These are phyloP conservation scores for Drosophila orosa DNA, from an alignment of 1,140 invertebrate genomes.

Conservation along the genomic window DNA sequence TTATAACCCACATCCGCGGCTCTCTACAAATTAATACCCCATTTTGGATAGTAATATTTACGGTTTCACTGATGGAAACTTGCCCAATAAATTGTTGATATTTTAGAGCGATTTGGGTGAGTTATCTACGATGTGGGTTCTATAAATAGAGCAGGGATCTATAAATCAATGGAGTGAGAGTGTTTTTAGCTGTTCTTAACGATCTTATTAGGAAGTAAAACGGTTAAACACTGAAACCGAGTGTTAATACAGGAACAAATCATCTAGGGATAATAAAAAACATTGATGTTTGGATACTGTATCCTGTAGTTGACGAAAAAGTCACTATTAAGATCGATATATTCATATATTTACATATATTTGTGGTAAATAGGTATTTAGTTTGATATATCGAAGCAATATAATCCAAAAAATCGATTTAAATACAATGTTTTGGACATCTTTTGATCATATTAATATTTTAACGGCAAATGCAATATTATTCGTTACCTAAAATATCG, in stretches of 20 bases:
- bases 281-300: not conserved
- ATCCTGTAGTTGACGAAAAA: not conserved
- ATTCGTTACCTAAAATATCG: too few species aligned
- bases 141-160: not conserved
- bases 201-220: not conserved
- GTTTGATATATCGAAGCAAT: not conserved
- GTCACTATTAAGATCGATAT: not conserved
- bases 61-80: constrained; percentile 15
- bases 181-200: not conserved
- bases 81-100: constrained; percentile 10
- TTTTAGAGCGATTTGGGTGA: constrained; percentile 3
- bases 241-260: not conserved
- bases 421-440: not conserved
- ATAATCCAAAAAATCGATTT: not conserved
- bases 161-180: not conserved
- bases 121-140: constrained; percentile 5
- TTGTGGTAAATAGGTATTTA: not conserved
- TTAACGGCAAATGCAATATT: too few species aligned
- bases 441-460: not conserved
- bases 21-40: constrained; percentile 16
- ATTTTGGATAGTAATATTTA: constrained; percentile 22
- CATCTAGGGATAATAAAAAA: not conserved
- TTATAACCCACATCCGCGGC: constrained; percentile 29
- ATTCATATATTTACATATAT: not conserved
- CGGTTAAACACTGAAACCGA: not conserved